Evolutionary conservation across 2,888 invertebrate species (phyloP), one percentile per base, ranked within the genome.

Genomic region (Camptogramma bilineatum): DNA sequence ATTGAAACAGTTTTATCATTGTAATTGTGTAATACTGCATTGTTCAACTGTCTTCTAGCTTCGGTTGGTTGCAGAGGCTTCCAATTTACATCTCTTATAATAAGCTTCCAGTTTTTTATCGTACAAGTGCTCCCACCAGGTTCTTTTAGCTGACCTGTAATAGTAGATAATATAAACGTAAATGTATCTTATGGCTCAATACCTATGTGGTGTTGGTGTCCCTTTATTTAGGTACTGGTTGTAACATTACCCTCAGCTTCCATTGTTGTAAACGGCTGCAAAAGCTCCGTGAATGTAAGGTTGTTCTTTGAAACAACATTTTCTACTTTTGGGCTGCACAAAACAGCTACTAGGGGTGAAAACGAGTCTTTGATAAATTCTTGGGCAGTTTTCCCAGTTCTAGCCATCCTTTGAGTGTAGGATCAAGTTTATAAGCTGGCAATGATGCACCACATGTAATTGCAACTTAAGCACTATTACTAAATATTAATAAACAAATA

Each of bases 311-410:
- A 95, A 80, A 98, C 97, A 62, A 97, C 93, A 79, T 95, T 94
- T 78, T 98, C 97, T 10, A 97, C 98, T 84, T 95, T 95, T 47
- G 95, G 93, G 79, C 97, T 98, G 80, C 96, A 96, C 73, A 98
- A 92, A 21, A 97, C 96, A 53, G 98, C 98, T 71, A 99, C 94
- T 85, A 97, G 95, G 0, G 99, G 98, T 51, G 97, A 97, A 90
- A 98, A 99, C 47, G 97, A 96, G 87, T 96, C 96, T 88, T 97
- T 96, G 73, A 98, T 97, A 85, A 98, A 97, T 88, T 98, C 98
- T 78, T 97, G 96, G 3, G 97, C 95, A 77, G 95, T 95, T 85
- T 90, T 88, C 17, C 83, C 83, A 44, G 78, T 68, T 67, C 80
- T 80, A 28, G 84, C 82, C 89, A 87, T 87, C 4, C 24, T 61